A percentile compares a stretch with the other conserved stretches of the same genome.
Evolutionary conservation across 2,113 vertebrate species (phyloP).

Genomic region (Casuarius casuarius): DNA sequence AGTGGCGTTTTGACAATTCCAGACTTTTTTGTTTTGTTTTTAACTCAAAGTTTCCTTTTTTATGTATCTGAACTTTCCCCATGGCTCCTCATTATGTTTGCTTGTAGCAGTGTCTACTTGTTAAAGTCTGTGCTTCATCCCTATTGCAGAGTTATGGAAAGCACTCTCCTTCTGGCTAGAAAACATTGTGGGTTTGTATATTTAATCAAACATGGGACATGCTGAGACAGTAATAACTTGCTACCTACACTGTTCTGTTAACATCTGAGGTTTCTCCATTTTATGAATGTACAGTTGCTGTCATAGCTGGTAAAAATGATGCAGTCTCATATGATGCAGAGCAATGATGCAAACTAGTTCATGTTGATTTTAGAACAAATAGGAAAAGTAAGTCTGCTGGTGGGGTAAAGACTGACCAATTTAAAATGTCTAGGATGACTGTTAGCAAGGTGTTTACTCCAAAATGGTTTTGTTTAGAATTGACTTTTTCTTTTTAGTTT

Average conservation of each 20-base stretch:
- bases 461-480: not conserved
- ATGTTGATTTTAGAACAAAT: not conserved
- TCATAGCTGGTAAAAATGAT: not conserved
- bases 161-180: not conserved
- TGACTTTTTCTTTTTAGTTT: not conserved
- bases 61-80: not conserved
- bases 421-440: not conserved
- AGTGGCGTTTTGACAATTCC: not conserved
- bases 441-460: not conserved
- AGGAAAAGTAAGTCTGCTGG: not conserved
- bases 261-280: not conserved
- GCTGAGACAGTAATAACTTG: not conserved
- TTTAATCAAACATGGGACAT: not conserved
- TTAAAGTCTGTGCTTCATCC: not conserved
- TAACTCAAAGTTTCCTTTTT: not conserved
- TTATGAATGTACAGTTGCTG: not conserved
- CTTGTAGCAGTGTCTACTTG: not conserved
- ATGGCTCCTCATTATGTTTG: not conserved
- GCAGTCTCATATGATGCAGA: not conserved
- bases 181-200: not conserved
- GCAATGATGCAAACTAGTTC: not conserved
- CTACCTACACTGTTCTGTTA: not conserved
- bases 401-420: not conserved
- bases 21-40: not conserved
- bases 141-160: not conserved